These are phyloP conservation scores for Malurus elegans DNA, from an alignment of 2,113 vertebrate species.

Conservation along the genomic window DNA sequence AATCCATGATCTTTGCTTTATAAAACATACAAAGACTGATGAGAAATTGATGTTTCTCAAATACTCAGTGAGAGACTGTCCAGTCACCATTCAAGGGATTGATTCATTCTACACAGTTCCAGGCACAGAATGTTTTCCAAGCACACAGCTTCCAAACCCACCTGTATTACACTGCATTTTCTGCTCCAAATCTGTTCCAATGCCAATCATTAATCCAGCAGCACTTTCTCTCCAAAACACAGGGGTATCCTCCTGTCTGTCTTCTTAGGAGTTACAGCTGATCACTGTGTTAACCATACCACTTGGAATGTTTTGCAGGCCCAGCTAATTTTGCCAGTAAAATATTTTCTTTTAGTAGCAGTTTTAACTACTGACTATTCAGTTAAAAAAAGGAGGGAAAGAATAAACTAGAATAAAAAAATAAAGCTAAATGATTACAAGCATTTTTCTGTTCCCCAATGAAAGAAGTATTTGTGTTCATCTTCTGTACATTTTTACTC, in stretches of 20 bases:
- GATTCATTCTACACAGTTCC: conserved; percentile 24
- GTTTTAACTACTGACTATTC: not conserved
- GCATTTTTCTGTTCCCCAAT: not conserved
- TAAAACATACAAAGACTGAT: not conserved
- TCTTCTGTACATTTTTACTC: not conserved
- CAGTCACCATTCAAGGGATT: not conserved
- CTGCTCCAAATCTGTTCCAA: not conserved
- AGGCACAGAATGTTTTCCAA: conserved; percentile 6
- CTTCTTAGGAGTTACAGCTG: not conserved
- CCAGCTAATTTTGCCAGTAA: not conserved
- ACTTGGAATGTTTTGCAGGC: not conserved
- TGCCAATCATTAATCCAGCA: not conserved
- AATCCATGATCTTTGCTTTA: not conserved
- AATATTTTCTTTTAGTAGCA: not conserved
- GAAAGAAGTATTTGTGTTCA: not conserved
- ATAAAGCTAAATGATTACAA: not conserved
- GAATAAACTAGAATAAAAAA: not conserved
- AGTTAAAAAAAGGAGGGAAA: not conserved
- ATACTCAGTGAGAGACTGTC: not conserved
- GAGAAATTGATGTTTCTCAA: not conserved
- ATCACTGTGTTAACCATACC: not conserved
- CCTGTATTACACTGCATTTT: conserved; percentile 1
- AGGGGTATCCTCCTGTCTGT: not conserved
- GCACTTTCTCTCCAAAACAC: conserved; percentile 5
- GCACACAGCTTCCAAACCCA: not conserved